phyloP scores from a whole-genome alignment of 2,888 invertebrate genomes.

The Disparrhopalites patrizii region DNA sequence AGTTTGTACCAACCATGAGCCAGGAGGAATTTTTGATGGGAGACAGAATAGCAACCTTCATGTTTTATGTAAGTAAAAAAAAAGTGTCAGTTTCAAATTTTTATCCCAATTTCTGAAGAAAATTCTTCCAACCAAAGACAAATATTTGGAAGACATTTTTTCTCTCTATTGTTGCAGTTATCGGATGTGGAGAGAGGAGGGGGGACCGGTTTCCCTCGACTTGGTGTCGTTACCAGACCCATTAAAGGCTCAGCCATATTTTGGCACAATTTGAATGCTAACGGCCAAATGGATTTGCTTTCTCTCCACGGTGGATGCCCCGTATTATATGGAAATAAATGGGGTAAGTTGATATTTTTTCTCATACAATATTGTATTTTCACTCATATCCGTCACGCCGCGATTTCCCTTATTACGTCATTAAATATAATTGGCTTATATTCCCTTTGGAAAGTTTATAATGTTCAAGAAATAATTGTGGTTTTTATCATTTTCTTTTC shows the following conservation, averaged over 20 bases:
- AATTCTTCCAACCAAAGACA: too few relatives aligned
- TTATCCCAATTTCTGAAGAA: too few relatives aligned
- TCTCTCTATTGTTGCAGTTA: conserved; percentile 27
- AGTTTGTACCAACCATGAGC: conserved; percentile 20
- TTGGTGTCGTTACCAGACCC: conserved; percentile 49
- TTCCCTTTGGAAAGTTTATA: too few relatives aligned
- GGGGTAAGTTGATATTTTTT: conserved; percentile 34
- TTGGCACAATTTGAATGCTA: conserved; percentile 53
- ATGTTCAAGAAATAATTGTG: not conserved
- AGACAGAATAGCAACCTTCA: conserved; percentile 42
- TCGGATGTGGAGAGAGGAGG: conserved; percentile 48
- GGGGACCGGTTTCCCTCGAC: conserved; percentile 50
- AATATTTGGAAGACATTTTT: too few relatives aligned
- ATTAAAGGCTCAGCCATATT: conserved; percentile 53
- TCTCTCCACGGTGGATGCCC: conserved; percentile 41
- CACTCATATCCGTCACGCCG: not conserved
- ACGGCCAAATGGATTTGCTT: conserved; percentile 51
- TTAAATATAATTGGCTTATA: too few relatives aligned
- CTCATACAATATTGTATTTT: not conserved
- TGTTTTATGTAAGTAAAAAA: conserved; percentile 45
- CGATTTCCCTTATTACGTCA: too few relatives aligned
- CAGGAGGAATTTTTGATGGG: conserved; percentile 26
- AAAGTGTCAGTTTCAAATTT: too few relatives aligned
- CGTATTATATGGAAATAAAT: conserved; percentile 44
- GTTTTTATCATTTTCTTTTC: not conserved